phyloP scores from a whole-genome alignment of 2,113 vertebrate genomes.

The Excalfactoria chinensis region DNA sequence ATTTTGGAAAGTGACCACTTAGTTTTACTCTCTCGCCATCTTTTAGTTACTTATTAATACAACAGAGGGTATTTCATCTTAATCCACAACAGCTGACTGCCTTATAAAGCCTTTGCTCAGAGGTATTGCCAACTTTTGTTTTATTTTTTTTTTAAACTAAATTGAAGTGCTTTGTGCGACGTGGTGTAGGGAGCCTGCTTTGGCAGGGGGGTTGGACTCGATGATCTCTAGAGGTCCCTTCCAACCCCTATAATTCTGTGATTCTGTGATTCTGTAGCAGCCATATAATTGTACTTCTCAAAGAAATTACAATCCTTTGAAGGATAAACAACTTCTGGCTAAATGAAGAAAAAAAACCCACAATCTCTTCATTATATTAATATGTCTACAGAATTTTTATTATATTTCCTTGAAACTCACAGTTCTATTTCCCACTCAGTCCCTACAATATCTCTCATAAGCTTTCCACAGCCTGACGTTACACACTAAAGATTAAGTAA shows the following conservation, averaged over 20 bases:
- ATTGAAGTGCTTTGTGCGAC: conserved; percentile 58
- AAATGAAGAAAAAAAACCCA: background rate
- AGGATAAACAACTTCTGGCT: background rate
- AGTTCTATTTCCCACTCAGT: background rate
- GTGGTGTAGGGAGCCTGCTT: too few species aligned
- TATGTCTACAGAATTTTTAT: background rate
- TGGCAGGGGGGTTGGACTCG: too few species aligned
- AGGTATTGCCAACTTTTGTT: background rate
- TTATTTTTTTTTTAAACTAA: conserved; percentile 40
- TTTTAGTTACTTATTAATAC: conserved; percentile 49
- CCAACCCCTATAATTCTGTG: too few species aligned
- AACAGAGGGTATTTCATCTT: conserved; percentile 1
- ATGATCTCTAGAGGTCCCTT: too few species aligned
- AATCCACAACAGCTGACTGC: conserved; percentile 27
- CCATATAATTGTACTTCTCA: background rate
- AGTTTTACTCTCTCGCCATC: background rate
- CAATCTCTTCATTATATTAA: background rate
- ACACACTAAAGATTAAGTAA: background rate
- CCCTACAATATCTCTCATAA: background rate
- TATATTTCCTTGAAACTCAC: background rate
- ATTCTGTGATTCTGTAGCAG: too few species aligned
- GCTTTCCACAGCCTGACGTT: background rate
- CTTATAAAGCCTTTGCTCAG: conserved; percentile 55
- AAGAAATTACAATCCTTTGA: background rate
- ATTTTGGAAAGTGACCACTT: background rate